A percentile compares a stretch with the other conserved stretches of the same genome.
Evolutionary conservation across 2,797 vertebrate species (phyloP).

Genomic region (Eremophila alpestris): DNA sequence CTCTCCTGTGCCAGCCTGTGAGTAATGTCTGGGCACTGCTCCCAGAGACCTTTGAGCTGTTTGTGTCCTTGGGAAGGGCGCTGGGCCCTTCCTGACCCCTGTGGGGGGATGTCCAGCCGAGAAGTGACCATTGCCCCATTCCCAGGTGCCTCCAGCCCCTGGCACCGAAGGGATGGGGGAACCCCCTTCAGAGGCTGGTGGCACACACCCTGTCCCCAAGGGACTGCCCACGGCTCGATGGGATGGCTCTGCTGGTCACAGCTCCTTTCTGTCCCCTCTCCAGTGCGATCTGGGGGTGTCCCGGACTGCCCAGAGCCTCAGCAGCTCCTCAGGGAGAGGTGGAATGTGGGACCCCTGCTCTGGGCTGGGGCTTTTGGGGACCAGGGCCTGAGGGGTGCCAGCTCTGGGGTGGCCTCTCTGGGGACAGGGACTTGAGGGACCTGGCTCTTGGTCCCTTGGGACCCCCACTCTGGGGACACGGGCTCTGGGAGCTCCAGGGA

Average conservation of each 20-base stretch:
- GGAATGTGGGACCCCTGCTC: neutral
- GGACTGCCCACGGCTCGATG: fast-evolving
- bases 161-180: neutral
- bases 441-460: neutral
- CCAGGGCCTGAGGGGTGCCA: neutral
- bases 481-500: neutral
- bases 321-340: neutral
- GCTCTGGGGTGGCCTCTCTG: neutral
- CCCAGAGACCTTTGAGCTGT: slow-evolving; percentile 35
- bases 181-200: fast-evolving
- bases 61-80: slow-evolving; percentile 5
- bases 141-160: neutral
- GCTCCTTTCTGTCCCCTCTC: neutral
- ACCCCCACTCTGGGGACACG: fast-evolving
- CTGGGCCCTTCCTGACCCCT: neutral
- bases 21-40: neutral
- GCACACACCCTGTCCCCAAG: fast-evolving
- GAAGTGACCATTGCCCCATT: fast-evolving
- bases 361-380: neutral
- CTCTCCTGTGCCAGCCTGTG: neutral
- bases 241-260: neutral
- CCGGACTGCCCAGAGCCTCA: neutral
- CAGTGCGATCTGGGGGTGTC: fast-evolving
- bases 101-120: fast-evolving
- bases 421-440: neutral